Conservation (phyloP, 2,797 vertebrate genomes). For the Steatocranus sp. region DNA sequence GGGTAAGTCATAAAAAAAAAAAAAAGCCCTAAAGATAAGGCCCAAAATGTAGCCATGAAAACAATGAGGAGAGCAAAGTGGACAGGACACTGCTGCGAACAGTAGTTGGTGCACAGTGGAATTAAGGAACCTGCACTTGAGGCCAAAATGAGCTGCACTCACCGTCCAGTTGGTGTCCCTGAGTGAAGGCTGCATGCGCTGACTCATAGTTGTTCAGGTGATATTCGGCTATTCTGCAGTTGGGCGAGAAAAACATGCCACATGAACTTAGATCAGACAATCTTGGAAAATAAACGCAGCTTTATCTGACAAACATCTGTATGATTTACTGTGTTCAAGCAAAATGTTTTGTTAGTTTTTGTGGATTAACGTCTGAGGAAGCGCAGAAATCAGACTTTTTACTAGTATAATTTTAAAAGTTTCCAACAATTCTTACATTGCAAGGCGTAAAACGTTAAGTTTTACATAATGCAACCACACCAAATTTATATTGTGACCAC, state of each 20-base stretch:
- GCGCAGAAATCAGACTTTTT: neutral
- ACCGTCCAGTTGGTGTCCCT: slow-evolving; percentile 87
- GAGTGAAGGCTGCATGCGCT: slow-evolving; percentile 84
- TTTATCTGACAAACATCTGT: neutral
- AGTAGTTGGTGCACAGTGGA: neutral
- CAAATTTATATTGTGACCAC: neutral
- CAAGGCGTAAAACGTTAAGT: neutral
- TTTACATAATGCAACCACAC: neutral
- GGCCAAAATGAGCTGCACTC: slow-evolving; percentile 62
- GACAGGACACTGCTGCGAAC: slow-evolving; percentile 7
- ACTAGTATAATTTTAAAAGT: neutral
- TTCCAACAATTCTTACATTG: accelerated
- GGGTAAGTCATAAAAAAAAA: neutral
- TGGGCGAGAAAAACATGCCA: neutral
- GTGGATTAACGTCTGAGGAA: neutral
- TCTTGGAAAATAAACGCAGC: neutral
- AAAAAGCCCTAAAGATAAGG: neutral
- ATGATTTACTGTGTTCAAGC: neutral
- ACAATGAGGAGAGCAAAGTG: neutral
- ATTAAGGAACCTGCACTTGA: neutral
- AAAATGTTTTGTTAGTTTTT: neutral
- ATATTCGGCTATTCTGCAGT: slow-evolving; percentile 90
- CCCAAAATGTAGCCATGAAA: neutral
- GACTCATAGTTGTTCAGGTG: slow-evolving; percentile 84
- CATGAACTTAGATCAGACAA: neutral